Base-by-base conservation (phyloP, 2,113 vertebrate species). In the Conger conger region DNA sequence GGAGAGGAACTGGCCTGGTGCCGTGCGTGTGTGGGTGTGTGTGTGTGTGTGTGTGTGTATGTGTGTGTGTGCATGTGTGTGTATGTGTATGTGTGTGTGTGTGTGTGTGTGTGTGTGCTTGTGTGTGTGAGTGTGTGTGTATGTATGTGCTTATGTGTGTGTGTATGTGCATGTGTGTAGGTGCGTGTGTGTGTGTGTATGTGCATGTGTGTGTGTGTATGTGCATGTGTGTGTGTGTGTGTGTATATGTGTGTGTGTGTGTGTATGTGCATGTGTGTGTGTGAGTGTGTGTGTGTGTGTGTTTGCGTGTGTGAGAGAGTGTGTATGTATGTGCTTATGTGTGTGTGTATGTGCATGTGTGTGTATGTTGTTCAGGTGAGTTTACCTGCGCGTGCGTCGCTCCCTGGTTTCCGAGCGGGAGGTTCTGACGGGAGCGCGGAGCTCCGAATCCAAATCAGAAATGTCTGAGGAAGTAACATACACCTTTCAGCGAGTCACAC, bases 401-500 rank as follows among this genome's bases (percentile, higher is more conserved):
- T 95, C 94, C 83, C 90, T 88, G 68, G 79, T 84, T 0, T 89
- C 87, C 1, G 86, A 89, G 53, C 94, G 93, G 6, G 95, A 87
- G 7, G 82, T 8, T 78, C 90, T 23, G 89, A 89, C n/a, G 93
- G 92, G 0, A 89, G 92, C 0, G 37, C 92, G 83, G 38, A 91
- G 9, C 17, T 96, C 96, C 0, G 95, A 95, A 27, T 94, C 93
- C 0, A 99, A 90, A 86, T 97, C 97, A 0, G 98, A 99, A 91
- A 99, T 98, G 40, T 98, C 98, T 99, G 91, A 1, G 18, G 37
- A 11, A 88, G 2, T 79, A 35, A 78, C 8, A 76, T 57, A 4
- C 77, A 20, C 8, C 16, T 4, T 80, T 80, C 18, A 50, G 45
- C 7, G 20, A 27, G 40, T n/a, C n/a, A n/a, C n/a, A n/a, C n/a